A percentile compares a stretch with the other conserved stretches of the same genome.
phyloP scores from a whole-genome alignment of 1,140 invertebrate species.

The Listronotus oregonensis region DNA sequence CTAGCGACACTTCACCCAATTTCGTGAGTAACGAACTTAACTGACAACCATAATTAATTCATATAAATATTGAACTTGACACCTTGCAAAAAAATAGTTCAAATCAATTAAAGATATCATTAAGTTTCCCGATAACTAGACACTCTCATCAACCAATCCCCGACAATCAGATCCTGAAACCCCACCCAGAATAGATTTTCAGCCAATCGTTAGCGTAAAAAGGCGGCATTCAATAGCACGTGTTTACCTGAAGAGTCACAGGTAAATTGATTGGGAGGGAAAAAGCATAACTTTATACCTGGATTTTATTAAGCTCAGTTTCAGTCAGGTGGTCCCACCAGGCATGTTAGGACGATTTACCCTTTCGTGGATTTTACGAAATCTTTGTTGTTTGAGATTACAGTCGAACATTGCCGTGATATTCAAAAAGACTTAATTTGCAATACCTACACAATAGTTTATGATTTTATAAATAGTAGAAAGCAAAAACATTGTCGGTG shows the following conservation, averaged over 20 bases:
- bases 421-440: no score
- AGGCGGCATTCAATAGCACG: slow-evolving; percentile 7
- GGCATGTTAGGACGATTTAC: neutral
- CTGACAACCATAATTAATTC: slow-evolving; percentile 7
- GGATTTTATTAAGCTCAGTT: slow-evolving; percentile 11
- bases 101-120: slow-evolving; percentile 16
- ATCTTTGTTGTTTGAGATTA: no score
- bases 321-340: slow-evolving; percentile 10
- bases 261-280: slow-evolving; percentile 9
- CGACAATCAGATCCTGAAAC: neutral
- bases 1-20: slow-evolving; percentile 1
- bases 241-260: slow-evolving; percentile 12
- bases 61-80: slow-evolving; percentile 9
- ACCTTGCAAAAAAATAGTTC: slow-evolving; percentile 12
- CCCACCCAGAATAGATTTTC: neutral
- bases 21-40: slow-evolving; percentile 4
- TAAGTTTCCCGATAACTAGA: slow-evolving; percentile 4
- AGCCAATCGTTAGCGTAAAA: neutral
- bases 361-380: no score
- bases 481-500: no score
- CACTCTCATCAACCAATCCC: neutral
- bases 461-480: no score
- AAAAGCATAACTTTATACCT: slow-evolving; percentile 14
- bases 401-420: no score
- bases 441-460: no score